Evolutionary conservation across 2,797 vertebrate genomes (phyloP).

Genomic region (Lindbergichthys nudifrons): DNA sequence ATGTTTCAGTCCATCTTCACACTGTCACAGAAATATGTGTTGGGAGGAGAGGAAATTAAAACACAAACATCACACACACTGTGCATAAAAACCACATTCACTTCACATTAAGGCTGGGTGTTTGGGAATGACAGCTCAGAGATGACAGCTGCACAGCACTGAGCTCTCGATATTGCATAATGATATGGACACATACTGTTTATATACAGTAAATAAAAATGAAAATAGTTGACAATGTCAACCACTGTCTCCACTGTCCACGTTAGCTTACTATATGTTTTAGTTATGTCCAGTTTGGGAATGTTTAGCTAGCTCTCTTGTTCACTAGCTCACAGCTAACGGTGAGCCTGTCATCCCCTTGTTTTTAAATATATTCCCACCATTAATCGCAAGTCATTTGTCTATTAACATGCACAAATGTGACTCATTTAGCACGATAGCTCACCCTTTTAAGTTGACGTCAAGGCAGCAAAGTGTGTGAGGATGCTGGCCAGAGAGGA

Average conservation of each 20-base stretch:
- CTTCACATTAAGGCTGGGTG: constrained; percentile 34
- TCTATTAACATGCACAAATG: background rate
- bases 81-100: constrained; percentile 28
- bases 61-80: constrained; percentile 33
- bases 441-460: constrained; percentile 33
- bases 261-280: background rate
- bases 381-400: background rate
- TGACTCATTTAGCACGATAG: rapidly evolving
- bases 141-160: constrained; percentile 32
- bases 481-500: constrained; percentile 17
- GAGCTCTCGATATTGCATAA: background rate
- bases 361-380: background rate
- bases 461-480: constrained; percentile 11
- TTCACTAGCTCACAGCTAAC: constrained; percentile 56
- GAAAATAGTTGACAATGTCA: background rate
- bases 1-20: constrained; percentile 71
- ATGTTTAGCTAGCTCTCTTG: constrained; percentile 33
- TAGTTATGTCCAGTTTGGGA: background rate
- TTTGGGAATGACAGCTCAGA: constrained; percentile 50
- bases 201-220: background rate
- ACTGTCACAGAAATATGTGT: constrained; percentile 49
- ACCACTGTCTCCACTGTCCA: background rate
- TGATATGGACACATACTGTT: background rate
- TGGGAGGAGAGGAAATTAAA: constrained; percentile 33
- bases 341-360: constrained; percentile 42